Evolutionary conservation across 2,797 vertebrate species (phyloP), one percentile per base, ranked within the genome.

Genomic region (Acomys russatus): DNA sequence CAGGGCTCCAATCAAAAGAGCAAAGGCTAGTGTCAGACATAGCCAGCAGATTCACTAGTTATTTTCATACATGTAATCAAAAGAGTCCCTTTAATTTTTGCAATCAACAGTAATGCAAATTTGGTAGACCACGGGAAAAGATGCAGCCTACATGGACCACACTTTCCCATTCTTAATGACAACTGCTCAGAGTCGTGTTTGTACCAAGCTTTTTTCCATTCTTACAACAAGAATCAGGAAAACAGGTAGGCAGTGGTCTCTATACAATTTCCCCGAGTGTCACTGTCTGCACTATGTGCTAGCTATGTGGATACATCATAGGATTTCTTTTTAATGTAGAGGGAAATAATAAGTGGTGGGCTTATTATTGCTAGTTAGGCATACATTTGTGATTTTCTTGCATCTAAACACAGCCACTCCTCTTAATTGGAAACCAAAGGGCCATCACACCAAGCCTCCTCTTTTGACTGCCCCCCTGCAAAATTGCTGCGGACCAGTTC

Each of bases 381-480:
- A 33, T 8, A 49, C 44, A 68, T 68, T 22, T 51, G 4, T 8
- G 44, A 35, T 28, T 83, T 51, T 68, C 44, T 7, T n/a, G 25
- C 7, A 17, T 66, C 44, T 51, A 28, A 28, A 20, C 51, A 11
- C 30, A 80, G 23, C 9, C 10, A 6, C 59, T 33, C 3, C 15
- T 1, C 51, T 89, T 25, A 85, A 9, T 25, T 35, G 38, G 38
- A 49, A 85, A 2, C 0, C 61, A 79, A 77, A 38, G 70, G 4
- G 1, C 18, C 20, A 0, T 76, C 4, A 6, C 0, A 9, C 6
- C 28, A 14, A 61, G 35, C 12, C 20, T 23, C 63, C 25, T 25
- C 23, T n/a, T 54, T 76, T 18, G 30, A 30, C 35, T 30, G 15
- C 20, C 8, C 18, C 49, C 51, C 54, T 54, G 9, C 0, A 6